Percentiles rank a stretch among this genome's conserved stretches.
Conservation (phyloP, 2,113 vertebrate genomes). For the Grus americana region DNA sequence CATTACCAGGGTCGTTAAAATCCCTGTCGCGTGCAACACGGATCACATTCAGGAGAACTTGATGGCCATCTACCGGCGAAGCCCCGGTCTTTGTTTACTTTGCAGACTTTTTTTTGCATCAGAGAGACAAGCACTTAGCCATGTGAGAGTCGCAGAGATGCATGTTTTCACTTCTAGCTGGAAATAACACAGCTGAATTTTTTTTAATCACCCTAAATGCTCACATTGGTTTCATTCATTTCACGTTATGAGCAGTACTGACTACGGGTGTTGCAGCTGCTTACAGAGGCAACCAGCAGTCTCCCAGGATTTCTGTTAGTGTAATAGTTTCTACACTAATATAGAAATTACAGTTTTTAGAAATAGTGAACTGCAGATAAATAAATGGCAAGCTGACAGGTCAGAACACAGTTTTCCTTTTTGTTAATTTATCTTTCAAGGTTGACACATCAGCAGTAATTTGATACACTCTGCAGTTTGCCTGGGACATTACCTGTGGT, state of each 20-base stretch:
- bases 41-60: not conserved
- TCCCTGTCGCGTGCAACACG: fast-evolving
- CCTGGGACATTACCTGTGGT: fast-evolving
- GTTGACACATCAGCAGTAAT: not conserved
- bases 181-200: not conserved
- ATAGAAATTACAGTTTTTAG: not conserved
- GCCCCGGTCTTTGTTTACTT: not conserved
- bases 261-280: not conserved
- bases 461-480: not conserved
- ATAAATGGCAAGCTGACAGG: not conserved
- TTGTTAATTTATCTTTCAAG: not conserved
- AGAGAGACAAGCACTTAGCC: not conserved
- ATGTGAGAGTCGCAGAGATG: not conserved
- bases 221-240: not conserved
- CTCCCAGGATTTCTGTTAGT: not conserved
- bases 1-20: not conserved
- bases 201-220: not conserved
- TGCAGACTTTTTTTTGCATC: not conserved
- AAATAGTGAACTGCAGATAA: not conserved
- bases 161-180: not conserved
- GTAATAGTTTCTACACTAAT: not conserved
- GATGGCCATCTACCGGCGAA: constrained; percentile 54
- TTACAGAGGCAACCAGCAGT: not conserved
- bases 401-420: not conserved
- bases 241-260: not conserved